Conservation (phyloP, 2,113 vertebrate species). For the Paramisgurnus dabryanus region DNA sequence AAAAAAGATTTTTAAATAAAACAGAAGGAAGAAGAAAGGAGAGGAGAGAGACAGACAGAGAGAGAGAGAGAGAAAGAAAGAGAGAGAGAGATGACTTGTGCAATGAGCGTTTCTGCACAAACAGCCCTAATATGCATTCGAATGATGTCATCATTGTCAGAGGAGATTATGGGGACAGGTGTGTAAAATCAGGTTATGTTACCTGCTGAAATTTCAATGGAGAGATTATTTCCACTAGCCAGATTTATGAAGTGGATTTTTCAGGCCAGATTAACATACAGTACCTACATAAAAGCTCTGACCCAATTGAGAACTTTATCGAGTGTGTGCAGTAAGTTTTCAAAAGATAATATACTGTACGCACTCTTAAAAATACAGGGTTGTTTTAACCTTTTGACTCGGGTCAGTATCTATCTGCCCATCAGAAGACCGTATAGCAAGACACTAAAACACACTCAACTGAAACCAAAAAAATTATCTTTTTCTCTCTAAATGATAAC, state of each 20-base stretch:
- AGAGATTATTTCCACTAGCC: not conserved
- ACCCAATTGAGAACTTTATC: slow-evolving; percentile 33
- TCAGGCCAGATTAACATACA: not conserved
- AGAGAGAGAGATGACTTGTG: not conserved
- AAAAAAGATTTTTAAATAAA: not conserved
- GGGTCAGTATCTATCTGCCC: too few species aligned
- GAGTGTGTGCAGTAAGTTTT: not conserved
- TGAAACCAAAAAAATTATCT: not conserved
- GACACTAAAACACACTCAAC: not conserved
- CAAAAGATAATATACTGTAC: not conserved
- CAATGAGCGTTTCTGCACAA: not conserved
- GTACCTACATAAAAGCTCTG: slow-evolving; percentile 6
- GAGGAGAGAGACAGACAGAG: not conserved
- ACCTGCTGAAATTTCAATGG: slow-evolving; percentile 10
- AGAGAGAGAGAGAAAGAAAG: not conserved
- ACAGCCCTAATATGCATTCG: not conserved
- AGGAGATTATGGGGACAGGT: slow-evolving; percentile 23
- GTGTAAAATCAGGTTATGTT: slow-evolving; percentile 28
- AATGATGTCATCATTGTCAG: slow-evolving; percentile 1
- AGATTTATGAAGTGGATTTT: slow-evolving; percentile 15
- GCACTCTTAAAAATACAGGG: not conserved
- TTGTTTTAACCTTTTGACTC: not conserved
- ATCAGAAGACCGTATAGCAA: not conserved
- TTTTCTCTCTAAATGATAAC: not conserved
- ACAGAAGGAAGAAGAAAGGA: not conserved